These are phyloP conservation scores for Salminus brasiliensis DNA, from an alignment of 2,113 vertebrate genomes.

Conservation along the genomic window DNA sequence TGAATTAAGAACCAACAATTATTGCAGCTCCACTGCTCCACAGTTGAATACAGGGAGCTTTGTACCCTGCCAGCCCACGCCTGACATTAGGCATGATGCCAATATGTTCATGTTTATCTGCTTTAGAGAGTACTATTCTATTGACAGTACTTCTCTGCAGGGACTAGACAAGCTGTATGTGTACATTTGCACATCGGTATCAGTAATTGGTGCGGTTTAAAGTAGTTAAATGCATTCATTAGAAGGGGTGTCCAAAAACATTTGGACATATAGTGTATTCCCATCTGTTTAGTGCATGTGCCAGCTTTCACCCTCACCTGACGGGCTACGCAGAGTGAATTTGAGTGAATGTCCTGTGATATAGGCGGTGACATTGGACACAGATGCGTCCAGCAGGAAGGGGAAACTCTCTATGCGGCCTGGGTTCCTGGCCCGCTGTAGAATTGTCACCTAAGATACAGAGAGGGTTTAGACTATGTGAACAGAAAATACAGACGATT, in stretches of 20 bases:
- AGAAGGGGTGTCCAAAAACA: no score
- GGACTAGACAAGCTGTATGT: no score
- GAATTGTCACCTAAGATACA: slow-evolving; percentile 68
- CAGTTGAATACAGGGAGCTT: no score
- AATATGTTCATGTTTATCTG: background rate
- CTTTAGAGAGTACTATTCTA: no score
- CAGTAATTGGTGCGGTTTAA: no score
- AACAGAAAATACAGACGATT: background rate
- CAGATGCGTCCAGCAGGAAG: slow-evolving; percentile 67
- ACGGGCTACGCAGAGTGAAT: slow-evolving; percentile 68
- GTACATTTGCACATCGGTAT: no score
- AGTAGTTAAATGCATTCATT: no score
- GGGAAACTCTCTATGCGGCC: slow-evolving; percentile 64
- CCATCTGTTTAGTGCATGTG: background rate
- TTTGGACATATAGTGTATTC: no score
- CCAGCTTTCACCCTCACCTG: slow-evolving; percentile 40
- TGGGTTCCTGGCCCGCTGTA: slow-evolving; percentile 61
- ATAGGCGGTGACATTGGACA: slow-evolving; percentile 71
- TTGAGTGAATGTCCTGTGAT: slow-evolving; percentile 65
- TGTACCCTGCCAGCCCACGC: no score
- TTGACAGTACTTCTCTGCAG: no score
- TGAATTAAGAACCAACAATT: no score
- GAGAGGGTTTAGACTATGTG: background rate
- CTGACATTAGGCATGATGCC: background rate
- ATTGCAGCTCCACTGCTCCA: no score